phyloP scores from a whole-genome alignment of 2,888 invertebrate genomes.

The Masnerella sp. region DNA sequence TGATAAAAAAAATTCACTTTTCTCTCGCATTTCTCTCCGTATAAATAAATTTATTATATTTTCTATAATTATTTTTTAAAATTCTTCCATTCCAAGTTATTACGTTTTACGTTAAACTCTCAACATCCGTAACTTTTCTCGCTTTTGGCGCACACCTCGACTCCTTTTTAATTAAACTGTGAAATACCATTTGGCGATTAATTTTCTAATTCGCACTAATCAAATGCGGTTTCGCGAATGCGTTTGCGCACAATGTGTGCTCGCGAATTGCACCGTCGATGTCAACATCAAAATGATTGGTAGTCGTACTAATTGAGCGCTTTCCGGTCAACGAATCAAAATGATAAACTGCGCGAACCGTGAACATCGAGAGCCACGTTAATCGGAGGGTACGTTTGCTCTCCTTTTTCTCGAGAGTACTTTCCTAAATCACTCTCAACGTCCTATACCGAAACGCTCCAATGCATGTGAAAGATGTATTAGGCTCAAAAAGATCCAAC shows the following conservation, averaged over 20 bases:
- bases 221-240: conserved; percentile 7
- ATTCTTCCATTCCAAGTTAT: no score
- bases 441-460: conserved; percentile 45
- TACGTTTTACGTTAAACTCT: no score
- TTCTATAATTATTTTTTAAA: no score
- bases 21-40: no score
- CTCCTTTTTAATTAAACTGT: no score
- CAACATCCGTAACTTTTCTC: no score
- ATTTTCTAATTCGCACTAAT: conserved; percentile 30
- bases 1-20: no score
- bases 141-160: no score
- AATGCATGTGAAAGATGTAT: conserved; percentile 51
- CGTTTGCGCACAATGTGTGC: conserved; percentile 6
- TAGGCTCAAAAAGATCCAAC: conserved; percentile 39
- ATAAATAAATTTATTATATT: no score
- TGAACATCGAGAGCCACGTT: conserved; percentile 58
- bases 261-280: conserved; percentile 45
- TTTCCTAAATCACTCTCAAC: conserved; percentile 58
- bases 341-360: conserved; percentile 57
- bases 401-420: conserved; percentile 59
- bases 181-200: conserved; percentile 19
- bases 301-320: conserved; percentile 56
- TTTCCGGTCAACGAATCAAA: conserved; percentile 61
- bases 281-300: conserved; percentile 57
- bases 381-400: conserved; percentile 49